phyloP scores from a whole-genome alignment of 2,888 invertebrate species.

The Sicus ferrugineus region DNA sequence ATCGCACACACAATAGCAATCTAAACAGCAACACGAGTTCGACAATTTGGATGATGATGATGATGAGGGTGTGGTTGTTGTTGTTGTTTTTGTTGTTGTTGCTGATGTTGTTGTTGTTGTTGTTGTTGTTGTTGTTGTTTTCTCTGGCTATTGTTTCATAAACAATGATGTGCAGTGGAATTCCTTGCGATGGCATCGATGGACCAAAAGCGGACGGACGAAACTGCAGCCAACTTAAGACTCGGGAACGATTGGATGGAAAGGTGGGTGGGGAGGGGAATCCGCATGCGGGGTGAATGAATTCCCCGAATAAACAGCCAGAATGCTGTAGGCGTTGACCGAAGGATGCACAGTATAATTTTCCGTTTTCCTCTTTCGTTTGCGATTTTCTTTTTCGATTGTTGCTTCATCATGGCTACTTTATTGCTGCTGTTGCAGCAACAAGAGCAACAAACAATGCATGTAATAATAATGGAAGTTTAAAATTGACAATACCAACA shows the following conservation, averaged over 20 bases:
- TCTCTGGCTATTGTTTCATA: slow-evolving; percentile 22
- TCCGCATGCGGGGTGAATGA: background rate
- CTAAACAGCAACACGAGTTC: background rate
- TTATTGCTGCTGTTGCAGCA: background rate
- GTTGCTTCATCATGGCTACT: background rate
- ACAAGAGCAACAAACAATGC: slow-evolving; percentile 4
- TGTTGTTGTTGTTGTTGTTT: slow-evolving; percentile 7
- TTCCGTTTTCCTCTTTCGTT: background rate
- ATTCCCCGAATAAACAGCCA: background rate
- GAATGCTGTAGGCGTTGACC: background rate
- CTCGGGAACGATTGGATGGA: background rate
- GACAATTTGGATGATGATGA: background rate
- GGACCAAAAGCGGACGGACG: background rate
- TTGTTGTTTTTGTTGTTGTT: slow-evolving; percentile 3
- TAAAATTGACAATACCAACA: background rate
- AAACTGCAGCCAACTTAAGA: background rate
- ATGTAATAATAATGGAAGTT: background rate
- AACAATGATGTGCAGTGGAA: slow-evolving; percentile 12
- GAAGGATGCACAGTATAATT: background rate
- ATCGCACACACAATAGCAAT: background rate
- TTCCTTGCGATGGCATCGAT: background rate
- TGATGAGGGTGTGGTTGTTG: background rate
- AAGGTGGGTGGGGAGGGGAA: background rate
- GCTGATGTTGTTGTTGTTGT: background rate
- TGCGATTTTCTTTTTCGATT: too few relatives aligned